Conservation (phyloP, 2,888 invertebrate species). For the Drosophila nr. medialis region DNA sequence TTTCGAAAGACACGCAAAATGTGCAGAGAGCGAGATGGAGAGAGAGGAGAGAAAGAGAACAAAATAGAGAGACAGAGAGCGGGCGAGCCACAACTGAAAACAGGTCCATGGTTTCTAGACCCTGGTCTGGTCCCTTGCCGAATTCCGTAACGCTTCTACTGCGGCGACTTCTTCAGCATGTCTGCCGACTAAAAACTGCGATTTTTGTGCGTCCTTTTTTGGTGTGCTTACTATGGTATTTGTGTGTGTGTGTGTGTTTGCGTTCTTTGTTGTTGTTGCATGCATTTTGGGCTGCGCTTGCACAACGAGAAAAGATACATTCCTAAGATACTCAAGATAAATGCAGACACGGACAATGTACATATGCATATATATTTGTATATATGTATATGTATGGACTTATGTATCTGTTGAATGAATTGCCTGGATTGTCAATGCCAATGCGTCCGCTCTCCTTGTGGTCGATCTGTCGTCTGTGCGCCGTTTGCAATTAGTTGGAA, state of each 20-base stretch:
- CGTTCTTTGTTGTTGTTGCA: slow-evolving; percentile 31
- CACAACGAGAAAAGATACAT: slow-evolving; percentile 69
- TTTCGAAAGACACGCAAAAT: slow-evolving; percentile 69
- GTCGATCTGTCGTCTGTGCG: slow-evolving; percentile 24
- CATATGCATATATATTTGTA: slow-evolving; percentile 9
- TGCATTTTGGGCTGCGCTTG: slow-evolving; percentile 61
- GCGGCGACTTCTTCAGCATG: slow-evolving; percentile 39
- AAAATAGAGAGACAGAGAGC: slow-evolving; percentile 12
- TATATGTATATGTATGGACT: slow-evolving; percentile 6
- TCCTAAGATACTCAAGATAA: slow-evolving; percentile 76
- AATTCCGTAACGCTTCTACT: slow-evolving; percentile 47
- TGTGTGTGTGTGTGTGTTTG: slow-evolving; percentile 27
- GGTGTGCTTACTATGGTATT: slow-evolving; percentile 17
- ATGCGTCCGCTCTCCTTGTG: slow-evolving; percentile 46
- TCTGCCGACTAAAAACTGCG: slow-evolving; percentile 45
- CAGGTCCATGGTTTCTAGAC: slow-evolving; percentile 59
- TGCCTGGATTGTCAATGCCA: slow-evolving; percentile 62
- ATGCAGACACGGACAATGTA: slow-evolving; percentile 24
- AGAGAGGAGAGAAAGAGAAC: slow-evolving; percentile 1
- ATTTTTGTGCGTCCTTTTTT: slow-evolving; percentile 74
- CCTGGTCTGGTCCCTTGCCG: slow-evolving; percentile 39
- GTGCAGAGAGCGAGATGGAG: slow-evolving; percentile 14
- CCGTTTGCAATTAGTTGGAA: slow-evolving; percentile 67
- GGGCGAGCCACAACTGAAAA: slow-evolving; percentile 43
- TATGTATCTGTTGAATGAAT: slow-evolving; percentile 44